A percentile compares a stretch with the other conserved stretches of the same genome.
These are phyloP conservation scores for Salpingus planirostris DNA, from an alignment of 2,888 invertebrate genomes.

Conservation along the genomic window DNA sequence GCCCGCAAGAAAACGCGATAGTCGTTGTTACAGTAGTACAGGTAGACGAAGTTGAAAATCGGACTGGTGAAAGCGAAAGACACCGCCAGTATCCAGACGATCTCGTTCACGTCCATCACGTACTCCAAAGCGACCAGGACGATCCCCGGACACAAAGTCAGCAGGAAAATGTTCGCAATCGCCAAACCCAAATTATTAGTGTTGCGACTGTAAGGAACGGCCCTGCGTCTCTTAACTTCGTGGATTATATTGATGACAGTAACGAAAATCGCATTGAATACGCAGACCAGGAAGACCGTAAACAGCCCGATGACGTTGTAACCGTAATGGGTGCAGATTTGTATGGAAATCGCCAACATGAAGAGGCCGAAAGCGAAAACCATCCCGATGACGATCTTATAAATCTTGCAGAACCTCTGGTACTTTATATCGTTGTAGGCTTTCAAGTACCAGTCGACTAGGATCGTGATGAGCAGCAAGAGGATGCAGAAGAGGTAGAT, in stretches of 20 bases:
- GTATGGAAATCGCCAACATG: not conserved
- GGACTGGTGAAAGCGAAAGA: conserved; percentile 1
- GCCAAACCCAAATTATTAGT: conserved; percentile 1
- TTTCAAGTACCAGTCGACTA: conserved; percentile 2
- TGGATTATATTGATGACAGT: conserved; percentile 8
- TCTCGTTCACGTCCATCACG: no score
- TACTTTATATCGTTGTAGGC: not conserved
- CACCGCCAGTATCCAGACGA: not conserved
- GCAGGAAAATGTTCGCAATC: conserved; percentile 3
- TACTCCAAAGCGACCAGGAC: not conserved
- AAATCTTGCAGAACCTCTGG: not conserved
- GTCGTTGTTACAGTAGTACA: conserved; percentile 1
- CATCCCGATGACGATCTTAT: not conserved
- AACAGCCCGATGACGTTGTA: no score
- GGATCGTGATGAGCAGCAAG: not conserved
- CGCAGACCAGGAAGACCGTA: no score
- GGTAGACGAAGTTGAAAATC: conserved; percentile 1
- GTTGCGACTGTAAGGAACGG: not conserved
- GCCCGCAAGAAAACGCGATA: conserved; percentile 1
- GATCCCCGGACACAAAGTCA: conserved; percentile 1
- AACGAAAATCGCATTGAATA: conserved; percentile 2
- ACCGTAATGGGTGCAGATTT: no score
- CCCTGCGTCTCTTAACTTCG: conserved; percentile 1
- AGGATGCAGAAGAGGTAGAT: not conserved
- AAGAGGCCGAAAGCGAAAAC: not conserved